These are phyloP conservation scores for Cinclus mexicanus DNA, from an alignment of 2,113 vertebrate genomes.

Conservation along the genomic window DNA sequence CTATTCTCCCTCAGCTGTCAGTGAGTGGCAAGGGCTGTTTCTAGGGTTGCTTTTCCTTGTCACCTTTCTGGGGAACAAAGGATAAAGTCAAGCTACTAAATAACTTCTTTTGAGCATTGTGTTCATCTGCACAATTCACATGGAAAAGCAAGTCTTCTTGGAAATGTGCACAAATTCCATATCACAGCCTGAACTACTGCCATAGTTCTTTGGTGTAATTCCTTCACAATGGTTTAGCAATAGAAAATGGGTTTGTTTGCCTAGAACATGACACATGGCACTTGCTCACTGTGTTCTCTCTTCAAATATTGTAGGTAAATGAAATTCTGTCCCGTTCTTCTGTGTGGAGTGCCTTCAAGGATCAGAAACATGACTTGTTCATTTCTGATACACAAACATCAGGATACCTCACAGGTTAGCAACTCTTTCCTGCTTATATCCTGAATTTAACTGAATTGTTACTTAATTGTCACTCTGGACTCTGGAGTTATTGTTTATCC, in stretches of 20 bases:
- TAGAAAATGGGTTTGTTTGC: neutral
- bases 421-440: neutral
- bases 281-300: neutral
- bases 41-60: neutral
- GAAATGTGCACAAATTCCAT: neutral
- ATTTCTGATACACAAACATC: constrained; percentile 97
- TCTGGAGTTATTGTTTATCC: neutral
- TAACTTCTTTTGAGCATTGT: neutral
- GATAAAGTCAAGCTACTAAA: neutral
- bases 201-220: neutral
- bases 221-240: neutral
- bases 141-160: neutral
- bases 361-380: constrained; percentile 99
- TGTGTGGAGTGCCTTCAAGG: constrained; percentile 99
- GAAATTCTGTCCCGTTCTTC: constrained; percentile 95
- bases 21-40: neutral
- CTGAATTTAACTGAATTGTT: neutral
- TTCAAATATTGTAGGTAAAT: constrained; percentile 83
- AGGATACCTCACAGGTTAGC: constrained; percentile 95
- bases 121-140: neutral
- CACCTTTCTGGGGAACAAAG: neutral
- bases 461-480: neutral
- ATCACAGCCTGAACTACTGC: accelerated
- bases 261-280: neutral
- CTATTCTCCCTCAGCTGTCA: neutral